phyloP scores from a whole-genome alignment of 1,140 invertebrate genomes.

The Heterodera schachtii region DNA sequence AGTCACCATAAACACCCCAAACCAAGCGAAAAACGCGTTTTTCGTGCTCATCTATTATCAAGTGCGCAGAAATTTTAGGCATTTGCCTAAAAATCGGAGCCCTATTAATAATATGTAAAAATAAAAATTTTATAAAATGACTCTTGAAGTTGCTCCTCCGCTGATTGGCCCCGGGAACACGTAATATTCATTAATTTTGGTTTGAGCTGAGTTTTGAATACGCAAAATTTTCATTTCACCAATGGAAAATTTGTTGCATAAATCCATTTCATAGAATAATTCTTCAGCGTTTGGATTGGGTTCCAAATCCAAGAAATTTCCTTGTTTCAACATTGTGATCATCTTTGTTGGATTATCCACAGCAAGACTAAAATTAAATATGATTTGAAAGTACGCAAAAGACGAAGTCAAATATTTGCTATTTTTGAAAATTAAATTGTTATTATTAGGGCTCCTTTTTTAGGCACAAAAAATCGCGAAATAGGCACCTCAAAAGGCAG shows the following conservation, averaged over 20 bases:
- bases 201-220: not conserved
- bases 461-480: too few relatives aligned
- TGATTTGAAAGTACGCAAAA: too few relatives aligned
- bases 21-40: too few relatives aligned
- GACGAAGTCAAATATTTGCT: too few relatives aligned
- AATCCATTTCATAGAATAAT: not conserved
- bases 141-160: not conserved
- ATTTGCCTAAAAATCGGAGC: too few relatives aligned
- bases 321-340: not conserved
- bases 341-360: not conserved
- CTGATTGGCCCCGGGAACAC: not conserved
- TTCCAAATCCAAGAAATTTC: not conserved
- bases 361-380: not conserved
- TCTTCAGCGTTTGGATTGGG: not conserved
- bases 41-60: too few relatives aligned
- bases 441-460: too few relatives aligned
- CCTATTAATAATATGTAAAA: too few relatives aligned
- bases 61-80: too few relatives aligned
- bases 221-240: not conserved
- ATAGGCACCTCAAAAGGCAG: too few relatives aligned
- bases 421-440: too few relatives aligned
- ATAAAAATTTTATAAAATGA: not conserved
- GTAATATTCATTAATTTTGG: not conserved
- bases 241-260: not conserved
- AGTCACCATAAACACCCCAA: too few relatives aligned